These are phyloP conservation scores for Phrynocephalus vlangalii DNA, from an alignment of 2,797 vertebrate genomes.

Conservation along the genomic window DNA sequence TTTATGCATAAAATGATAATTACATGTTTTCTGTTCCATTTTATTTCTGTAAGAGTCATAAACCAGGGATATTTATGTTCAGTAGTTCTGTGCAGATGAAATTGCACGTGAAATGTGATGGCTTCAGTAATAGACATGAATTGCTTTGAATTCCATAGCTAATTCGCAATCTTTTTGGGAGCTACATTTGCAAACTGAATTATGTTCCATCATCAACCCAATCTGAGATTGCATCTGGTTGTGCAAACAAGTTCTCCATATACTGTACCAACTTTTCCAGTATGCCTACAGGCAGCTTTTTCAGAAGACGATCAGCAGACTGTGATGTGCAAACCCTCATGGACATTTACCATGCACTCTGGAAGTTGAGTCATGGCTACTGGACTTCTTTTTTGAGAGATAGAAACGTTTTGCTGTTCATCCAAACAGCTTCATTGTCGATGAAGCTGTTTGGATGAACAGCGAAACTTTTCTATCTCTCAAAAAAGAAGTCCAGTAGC, in stretches of 20 bases:
- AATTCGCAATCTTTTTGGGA: background rate
- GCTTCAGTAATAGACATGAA: background rate
- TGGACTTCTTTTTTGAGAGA: no score
- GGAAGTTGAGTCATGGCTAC: no score
- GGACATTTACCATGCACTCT: background rate
- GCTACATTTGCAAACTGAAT: constrained; percentile 16
- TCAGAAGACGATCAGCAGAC: background rate
- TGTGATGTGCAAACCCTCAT: background rate
- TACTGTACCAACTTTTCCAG: background rate
- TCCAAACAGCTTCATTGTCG: no score
- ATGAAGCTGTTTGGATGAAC: no score
- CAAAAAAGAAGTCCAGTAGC: no score
- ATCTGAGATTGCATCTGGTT: constrained; percentile 2
- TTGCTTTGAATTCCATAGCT: constrained; percentile 1
- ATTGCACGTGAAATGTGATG: background rate
- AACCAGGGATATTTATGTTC: background rate
- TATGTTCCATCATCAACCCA: background rate
- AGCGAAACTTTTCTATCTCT: no score
- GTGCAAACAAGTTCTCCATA: background rate
- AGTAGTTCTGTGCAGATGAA: background rate
- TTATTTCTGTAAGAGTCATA: background rate
- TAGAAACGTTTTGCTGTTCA: no score
- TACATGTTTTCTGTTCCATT: background rate
- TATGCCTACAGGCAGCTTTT: background rate
- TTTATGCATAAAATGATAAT: background rate